These are phyloP conservation scores for Netelia fuscicornis DNA, from an alignment of 2,888 invertebrate species.

Conservation along the genomic window DNA sequence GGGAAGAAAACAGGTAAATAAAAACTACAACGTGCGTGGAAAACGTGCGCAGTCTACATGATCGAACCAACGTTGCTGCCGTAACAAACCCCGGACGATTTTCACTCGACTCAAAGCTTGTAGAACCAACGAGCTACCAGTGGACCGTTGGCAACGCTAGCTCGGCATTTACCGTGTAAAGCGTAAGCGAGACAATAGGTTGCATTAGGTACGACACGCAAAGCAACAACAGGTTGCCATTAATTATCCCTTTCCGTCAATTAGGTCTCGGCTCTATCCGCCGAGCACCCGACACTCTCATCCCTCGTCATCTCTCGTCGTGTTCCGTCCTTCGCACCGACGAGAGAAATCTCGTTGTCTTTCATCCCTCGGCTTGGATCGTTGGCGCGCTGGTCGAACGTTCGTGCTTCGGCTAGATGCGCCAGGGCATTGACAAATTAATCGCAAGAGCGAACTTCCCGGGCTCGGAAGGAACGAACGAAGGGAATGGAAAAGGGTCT, in stretches of 20 bases:
- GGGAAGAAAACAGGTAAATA: no score
- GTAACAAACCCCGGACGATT: constrained; percentile 8
- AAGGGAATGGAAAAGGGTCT: constrained; percentile 3
- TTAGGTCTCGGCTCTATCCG: constrained; percentile 64
- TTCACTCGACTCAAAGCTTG: constrained; percentile 27
- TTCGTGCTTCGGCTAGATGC: constrained; percentile 47
- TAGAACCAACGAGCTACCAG: background rate
- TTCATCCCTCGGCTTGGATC: constrained; percentile 26
- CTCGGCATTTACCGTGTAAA: constrained; percentile 30
- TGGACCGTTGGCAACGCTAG: constrained; percentile 30
- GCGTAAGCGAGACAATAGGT: constrained; percentile 17
- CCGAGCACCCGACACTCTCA: constrained; percentile 55
- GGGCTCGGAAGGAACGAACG: constrained; percentile 14
- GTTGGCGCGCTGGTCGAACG: constrained; percentile 15
- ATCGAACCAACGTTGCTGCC: constrained; percentile 5
- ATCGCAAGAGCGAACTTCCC: constrained; percentile 55
- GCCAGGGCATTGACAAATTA: constrained; percentile 64
- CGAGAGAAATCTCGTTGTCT: constrained; percentile 27
- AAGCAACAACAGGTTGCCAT: constrained; percentile 74
- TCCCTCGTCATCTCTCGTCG: constrained; percentile 40
- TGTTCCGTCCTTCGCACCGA: constrained; percentile 13
- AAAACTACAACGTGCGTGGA: no score
- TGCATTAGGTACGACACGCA: constrained; percentile 45
- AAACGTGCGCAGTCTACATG: constrained; percentile 9
- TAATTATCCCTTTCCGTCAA: constrained; percentile 74